Percentiles rank a stretch among this genome's conserved stretches.
phyloP scores from a whole-genome alignment of 2,113 vertebrate genomes.

The Ranitomeya variabilis region DNA sequence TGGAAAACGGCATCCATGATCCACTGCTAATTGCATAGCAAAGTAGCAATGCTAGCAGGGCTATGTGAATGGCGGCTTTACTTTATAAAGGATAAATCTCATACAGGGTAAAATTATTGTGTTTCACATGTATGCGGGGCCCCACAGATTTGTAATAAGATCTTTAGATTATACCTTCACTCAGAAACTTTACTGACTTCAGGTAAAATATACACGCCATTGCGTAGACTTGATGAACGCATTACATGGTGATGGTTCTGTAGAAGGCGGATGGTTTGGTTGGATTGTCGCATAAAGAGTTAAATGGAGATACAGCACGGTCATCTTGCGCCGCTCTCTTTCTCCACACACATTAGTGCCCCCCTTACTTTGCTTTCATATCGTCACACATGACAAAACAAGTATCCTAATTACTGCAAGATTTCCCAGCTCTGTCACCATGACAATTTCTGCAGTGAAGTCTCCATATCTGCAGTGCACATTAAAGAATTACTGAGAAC shows the following conservation, averaged over 20 bases:
- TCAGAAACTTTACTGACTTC: too few species aligned
- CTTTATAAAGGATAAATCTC: too few species aligned
- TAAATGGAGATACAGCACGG: neutral
- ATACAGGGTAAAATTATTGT: too few species aligned
- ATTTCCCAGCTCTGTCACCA: conserved; percentile 69
- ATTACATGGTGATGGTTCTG: neutral
- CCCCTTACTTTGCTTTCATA: conserved; percentile 69
- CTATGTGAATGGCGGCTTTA: too few species aligned
- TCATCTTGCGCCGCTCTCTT: conserved; percentile 59
- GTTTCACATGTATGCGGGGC: too few species aligned
- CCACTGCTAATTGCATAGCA: too few species aligned
- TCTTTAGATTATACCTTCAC: too few species aligned
- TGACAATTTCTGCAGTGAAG: conserved; percentile 70
- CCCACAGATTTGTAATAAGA: too few species aligned
- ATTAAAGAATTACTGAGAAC: conserved; percentile 69
- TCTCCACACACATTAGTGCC: conserved; percentile 65
- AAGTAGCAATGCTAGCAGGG: too few species aligned
- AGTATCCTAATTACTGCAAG: conserved; percentile 72
- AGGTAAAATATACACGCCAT: too few species aligned
- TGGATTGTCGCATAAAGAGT: neutral
- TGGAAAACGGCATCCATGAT: too few species aligned
- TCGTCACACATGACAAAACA: conserved; percentile 74
- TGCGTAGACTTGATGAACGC: too few species aligned
- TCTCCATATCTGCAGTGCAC: conserved; percentile 69
- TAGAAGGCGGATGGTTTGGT: neutral